These are phyloP conservation scores for Drosophila tsacasi DNA, from an alignment of 1,140 invertebrate species.

Conservation along the genomic window DNA sequence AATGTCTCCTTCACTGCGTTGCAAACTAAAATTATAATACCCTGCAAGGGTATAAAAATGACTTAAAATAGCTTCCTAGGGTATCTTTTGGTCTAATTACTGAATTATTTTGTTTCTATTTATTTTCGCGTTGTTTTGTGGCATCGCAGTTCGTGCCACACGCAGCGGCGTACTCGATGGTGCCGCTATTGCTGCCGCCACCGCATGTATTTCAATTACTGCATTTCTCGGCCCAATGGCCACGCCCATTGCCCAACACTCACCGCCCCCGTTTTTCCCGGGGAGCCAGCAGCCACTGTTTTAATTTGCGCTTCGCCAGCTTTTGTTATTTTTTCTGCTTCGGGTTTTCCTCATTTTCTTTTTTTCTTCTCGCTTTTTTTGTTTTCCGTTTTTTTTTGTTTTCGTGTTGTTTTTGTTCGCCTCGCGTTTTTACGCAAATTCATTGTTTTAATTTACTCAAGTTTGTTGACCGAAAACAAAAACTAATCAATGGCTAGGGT, in stretches of 20 bases:
- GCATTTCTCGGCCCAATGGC: conserved; percentile 67
- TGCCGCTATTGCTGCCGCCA: conserved; percentile 38
- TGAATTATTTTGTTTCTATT: neutral
- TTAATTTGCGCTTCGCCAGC: conserved; percentile 68
- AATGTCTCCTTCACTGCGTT: too few species aligned
- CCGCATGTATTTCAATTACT: conserved; percentile 83
- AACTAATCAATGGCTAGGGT: conserved; percentile 71
- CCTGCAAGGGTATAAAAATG: too few species aligned
- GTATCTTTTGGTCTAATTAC: neutral
- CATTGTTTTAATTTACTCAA: conserved; percentile 83
- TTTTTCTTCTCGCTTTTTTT: neutral
- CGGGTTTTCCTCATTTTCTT: conserved; percentile 15
- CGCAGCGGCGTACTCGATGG: conserved; percentile 44
- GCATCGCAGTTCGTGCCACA: conserved; percentile 41
- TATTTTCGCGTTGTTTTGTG: conserved; percentile 16
- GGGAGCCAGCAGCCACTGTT: conserved; percentile 49
- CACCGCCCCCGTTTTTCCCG: neutral
- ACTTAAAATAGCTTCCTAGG: neutral
- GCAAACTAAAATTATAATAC: too few species aligned
- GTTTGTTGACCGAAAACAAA: conserved; percentile 83
- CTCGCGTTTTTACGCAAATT: conserved; percentile 77
- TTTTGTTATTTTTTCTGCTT: conserved; percentile 51
- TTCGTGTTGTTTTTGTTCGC: conserved; percentile 42
- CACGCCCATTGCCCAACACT: neutral
- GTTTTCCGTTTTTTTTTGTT: conserved; percentile 13